Evolutionary conservation across 2,113 vertebrate genomes (phyloP), one percentile per base, ranked within the genome.

Genomic region (Vireo altiloquus): DNA sequence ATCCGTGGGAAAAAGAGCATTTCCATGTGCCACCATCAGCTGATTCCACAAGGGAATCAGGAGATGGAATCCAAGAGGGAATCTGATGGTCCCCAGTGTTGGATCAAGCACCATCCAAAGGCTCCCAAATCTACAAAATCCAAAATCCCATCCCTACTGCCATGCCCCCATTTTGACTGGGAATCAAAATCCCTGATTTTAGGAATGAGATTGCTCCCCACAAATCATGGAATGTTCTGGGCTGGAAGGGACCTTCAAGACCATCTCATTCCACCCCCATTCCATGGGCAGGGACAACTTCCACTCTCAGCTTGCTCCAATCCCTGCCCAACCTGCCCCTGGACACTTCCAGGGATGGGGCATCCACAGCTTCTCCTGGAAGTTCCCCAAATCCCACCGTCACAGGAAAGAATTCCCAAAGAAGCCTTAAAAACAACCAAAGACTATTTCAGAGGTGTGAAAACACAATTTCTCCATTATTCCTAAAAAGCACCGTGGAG

Each of bases 41-140:
- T 17, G 61, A 39, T 23, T 15, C 56, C 3, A 0, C 2, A 0
- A 0, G 52, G 11, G 37, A 31, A 65, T 17, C 49, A 3, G 57
- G 24, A 74, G 50, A 7, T 4, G 52, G 69, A 44, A 68, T 53
- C 30, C 33, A 28, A 11, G 19, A 20, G 35, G 56, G 56, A 75
- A 1, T 21, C 12, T 13, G 46, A 56, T 2, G 28, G 6, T 75
- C 39, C 47, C 39, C 31, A 15, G 14, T 0, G 0, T 1, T 9
- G 50, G 52, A 28, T 16, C 4, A 0, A 30, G n/a, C 27, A 10
- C 15, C 46, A 7, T 2, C 30, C 35, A 30, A 56, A 69, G 27
- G 56, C 13, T 85, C 40, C 33, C 47, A 50, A 81, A 37, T 0
- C 40, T 5, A 56, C 0, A 0, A 28, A 47, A 65, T n/a, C 70